phyloP scores from a whole-genome alignment of 2,888 invertebrate species.

The Lamproptera curius region DNA sequence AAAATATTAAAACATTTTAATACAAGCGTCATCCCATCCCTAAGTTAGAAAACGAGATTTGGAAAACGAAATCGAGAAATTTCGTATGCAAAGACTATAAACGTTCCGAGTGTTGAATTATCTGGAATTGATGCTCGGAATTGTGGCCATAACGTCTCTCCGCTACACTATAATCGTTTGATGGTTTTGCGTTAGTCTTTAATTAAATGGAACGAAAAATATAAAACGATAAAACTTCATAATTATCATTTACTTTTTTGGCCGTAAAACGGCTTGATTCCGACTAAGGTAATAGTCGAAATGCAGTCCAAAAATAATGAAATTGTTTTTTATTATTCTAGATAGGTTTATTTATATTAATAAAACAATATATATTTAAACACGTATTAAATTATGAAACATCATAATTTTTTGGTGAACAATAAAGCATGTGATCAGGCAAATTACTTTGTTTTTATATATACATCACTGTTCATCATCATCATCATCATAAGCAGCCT shows the following conservation, averaged over 20 bases:
- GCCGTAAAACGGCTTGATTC: not conserved
- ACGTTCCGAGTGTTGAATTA: conserved; percentile 36
- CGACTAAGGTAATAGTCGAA: not conserved
- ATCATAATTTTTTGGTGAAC: too few relatives aligned
- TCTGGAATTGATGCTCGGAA: conserved; percentile 38
- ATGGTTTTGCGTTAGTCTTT: conserved; percentile 11
- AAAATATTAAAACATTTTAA: too few relatives aligned
- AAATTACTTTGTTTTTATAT: too few relatives aligned
- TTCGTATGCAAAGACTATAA: conserved; percentile 38
- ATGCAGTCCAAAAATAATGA: too few relatives aligned
- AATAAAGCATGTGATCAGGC: too few relatives aligned
- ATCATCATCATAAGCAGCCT: too few relatives aligned
- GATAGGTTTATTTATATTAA: too few relatives aligned
- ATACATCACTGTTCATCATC: too few relatives aligned
- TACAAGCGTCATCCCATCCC: conserved; percentile 16
- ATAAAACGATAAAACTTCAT: conserved; percentile 17
- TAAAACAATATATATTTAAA: too few relatives aligned
- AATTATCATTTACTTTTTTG: not conserved
- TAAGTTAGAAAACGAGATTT: conserved; percentile 35
- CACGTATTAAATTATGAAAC: too few relatives aligned
- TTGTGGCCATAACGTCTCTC: conserved; percentile 27
- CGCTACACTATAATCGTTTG: conserved; percentile 24
- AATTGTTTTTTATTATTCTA: too few relatives aligned
- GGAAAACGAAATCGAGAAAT: conserved; percentile 35
- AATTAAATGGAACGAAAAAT: conserved; percentile 19